Base-by-base conservation (phyloP, 2,888 invertebrate genomes). In the Microctonus aethiopoides region DNA sequence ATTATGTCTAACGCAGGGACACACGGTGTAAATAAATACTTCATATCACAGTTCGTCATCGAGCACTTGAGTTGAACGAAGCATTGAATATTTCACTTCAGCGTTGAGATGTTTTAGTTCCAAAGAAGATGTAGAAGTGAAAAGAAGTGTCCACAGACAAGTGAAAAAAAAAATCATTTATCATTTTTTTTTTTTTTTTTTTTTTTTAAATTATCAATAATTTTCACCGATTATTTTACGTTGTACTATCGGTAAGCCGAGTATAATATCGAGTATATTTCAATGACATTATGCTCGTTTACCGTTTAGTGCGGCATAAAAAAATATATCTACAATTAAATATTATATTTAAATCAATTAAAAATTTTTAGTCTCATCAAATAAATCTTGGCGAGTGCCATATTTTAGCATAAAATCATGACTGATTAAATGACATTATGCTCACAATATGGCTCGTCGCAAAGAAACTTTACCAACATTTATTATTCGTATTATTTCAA, bases 261-360 rank as follows among this genome's bases (percentile, higher is more conserved):
- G 83, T 80, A 79, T 84, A 81, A 83, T 72, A 77, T 76, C 80
- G 82, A 46, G 41, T 51, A 46, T 67, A 67, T 64, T 63, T 64
- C 78, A 81, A 54, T 62, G 70, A 83, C 71, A 84, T 84, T 84
- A 84, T 84, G 84, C 84, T 80, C 72, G 77, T 81, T 84, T 82
- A 81, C 70, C 74, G 77, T 61, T 72, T 71, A 76, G 72, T 70
- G 77, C 78, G 78, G 64, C 66, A 77, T 77, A 51, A 72, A 65
- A 13, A 72, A 6, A n/a, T 72, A 29, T 6, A 56, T 36, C 64
- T 29, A 32, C 60, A 29, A 36, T 16, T 20, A 41, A 16, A 29
- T 51, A 60, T 13, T 11, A 41, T n/a, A 3, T 59, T 16, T 5
- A 29, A 29, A 6, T 20, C 24, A 34, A 22, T 32, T 32, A 24